phyloP scores from a whole-genome alignment of 1,140 invertebrate species.

The Riptortus pedestris region DNA sequence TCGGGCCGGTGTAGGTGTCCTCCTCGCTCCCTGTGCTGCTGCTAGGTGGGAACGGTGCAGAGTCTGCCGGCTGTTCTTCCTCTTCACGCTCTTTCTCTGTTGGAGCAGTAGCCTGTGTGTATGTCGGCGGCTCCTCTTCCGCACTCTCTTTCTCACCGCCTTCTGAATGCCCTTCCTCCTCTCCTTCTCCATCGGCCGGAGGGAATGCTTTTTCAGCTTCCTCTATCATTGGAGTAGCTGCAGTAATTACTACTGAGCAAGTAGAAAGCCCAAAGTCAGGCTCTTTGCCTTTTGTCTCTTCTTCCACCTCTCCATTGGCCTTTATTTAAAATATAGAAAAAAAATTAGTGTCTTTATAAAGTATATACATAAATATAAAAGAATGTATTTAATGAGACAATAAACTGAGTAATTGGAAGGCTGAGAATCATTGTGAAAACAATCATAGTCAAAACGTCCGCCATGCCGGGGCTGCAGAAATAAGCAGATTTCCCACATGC shows the following conservation, averaged over 20 bases:
- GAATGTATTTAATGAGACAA: too few species aligned
- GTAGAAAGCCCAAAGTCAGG: conserved; percentile 50
- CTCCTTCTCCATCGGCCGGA: conserved; percentile 33
- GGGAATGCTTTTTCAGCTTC: conserved; percentile 57
- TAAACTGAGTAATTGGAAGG: too few species aligned
- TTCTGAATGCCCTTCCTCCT: conserved; percentile 24
- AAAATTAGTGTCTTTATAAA: background rate
- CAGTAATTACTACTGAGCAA: conserved; percentile 77
- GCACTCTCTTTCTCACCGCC: conserved; percentile 29
- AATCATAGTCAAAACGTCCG: too few species aligned
- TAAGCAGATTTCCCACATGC: too few species aligned
- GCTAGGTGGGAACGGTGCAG: conserved; percentile 45
- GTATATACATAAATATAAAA: conserved; percentile 24
- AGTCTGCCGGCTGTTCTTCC: conserved; percentile 35
- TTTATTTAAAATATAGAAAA: background rate
- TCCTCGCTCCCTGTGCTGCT: conserved; percentile 50
- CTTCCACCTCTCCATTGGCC: background rate
- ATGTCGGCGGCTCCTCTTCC: conserved; percentile 20
- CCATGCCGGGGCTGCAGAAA: too few species aligned
- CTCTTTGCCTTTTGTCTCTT: conserved; percentile 17
- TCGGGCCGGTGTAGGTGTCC: conserved; percentile 47
- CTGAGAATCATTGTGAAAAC: too few species aligned
- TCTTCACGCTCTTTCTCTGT: conserved; percentile 4
- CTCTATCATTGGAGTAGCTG: conserved; percentile 76
- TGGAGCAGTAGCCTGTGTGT: background rate